Percentiles rank a stretch among this genome's conserved stretches.
Evolutionary conservation across 2,888 invertebrate species (phyloP).

Genomic region (Eupithecia insigniata): DNA sequence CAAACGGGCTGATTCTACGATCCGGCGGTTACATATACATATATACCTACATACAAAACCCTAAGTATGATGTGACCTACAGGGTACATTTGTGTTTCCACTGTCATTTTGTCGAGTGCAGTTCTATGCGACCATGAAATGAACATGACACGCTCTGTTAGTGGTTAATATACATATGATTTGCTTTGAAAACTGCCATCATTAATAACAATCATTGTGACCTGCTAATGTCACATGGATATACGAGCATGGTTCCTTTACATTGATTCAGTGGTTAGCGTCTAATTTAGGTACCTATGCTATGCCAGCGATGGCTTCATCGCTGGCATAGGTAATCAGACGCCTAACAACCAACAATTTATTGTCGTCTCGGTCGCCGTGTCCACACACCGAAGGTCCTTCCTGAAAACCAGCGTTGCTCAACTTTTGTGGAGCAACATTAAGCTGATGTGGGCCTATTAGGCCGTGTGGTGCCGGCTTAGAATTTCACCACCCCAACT

Average conservation of each 20-base stretch:
- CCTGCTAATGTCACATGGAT: slow-evolving; percentile 5
- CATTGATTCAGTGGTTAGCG: background rate
- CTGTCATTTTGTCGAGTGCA: background rate
- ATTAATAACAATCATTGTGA: slow-evolving; percentile 21
- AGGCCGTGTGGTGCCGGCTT: too few relatives aligned
- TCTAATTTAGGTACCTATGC: background rate
- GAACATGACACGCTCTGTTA: slow-evolving; percentile 40
- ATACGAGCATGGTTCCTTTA: background rate
- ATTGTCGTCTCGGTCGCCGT: too few relatives aligned
- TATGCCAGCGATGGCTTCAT: background rate
- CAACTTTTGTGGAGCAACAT: too few relatives aligned
- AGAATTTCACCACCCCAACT: too few relatives aligned
- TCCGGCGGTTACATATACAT: too few relatives aligned
- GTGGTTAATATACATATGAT: slow-evolving; percentile 31
- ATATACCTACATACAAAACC: background rate
- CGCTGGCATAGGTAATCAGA: too few relatives aligned
- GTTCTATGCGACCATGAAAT: slow-evolving; percentile 35
- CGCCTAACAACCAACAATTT: too few relatives aligned
- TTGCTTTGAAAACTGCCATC: slow-evolving; percentile 32
- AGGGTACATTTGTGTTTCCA: background rate
- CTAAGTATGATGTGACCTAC: background rate
- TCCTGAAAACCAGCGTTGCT: too few relatives aligned
- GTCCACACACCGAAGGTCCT: too few relatives aligned
- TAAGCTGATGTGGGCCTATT: too few relatives aligned
- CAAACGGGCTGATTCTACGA: too few relatives aligned